Base-by-base conservation (phyloP, 2,797 vertebrate species). In the Pseudotriccus pelzelni region DNA sequence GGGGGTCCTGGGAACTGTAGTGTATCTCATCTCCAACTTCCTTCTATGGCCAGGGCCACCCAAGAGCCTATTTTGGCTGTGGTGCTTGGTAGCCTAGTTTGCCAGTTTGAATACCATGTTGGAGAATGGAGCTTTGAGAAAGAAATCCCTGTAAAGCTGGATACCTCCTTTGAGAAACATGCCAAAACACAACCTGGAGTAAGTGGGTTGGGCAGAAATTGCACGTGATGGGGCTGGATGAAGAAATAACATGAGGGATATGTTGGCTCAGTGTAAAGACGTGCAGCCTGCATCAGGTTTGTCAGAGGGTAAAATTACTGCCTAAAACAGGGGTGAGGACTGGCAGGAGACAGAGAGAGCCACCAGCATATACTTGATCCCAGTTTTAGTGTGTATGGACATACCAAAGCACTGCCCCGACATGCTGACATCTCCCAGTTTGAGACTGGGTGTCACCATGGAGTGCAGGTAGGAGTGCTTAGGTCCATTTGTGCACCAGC, bases 1-100 rank as follows among this genome's bases (percentile, higher is more conserved):
- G 69, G 12, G 91, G 43, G 81, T 94, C 84, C 79, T 94, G 92
- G 79, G 76, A 96, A 90, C 76, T 89, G 93, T 72, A 92, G 81
- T 62, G 5, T 87, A 76, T 70, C 76, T 89, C 49, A 75, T 66
- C 36, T 85, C 67, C 69, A 70, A 66, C 52, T n/a, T 86, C 36
- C 10, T 63, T 75, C 86, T 83, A 32, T 1, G 20, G 73, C 46
- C 73, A 93, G 50, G 70, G 50, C 87, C 58, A 75, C 41, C 50
- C 34, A 73, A 86, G 60, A 87, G 70, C 47, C n/a, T 47, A 34
- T 12, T 91, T 82, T 79, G 80, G 39, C 76, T 80, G 30, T n/a
- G 59, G 60, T 44, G 30, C 60, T 67, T 16, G 2, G 60, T 49
- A 66, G 69, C 50, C 39, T 2, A 41, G 63, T 49, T 74, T 12